Percentiles rank a stretch among this genome's conserved stretches.
Evolutionary conservation across 1,140 invertebrate species (phyloP).

Genomic region (Pseudomyrmex cubaensis): DNA sequence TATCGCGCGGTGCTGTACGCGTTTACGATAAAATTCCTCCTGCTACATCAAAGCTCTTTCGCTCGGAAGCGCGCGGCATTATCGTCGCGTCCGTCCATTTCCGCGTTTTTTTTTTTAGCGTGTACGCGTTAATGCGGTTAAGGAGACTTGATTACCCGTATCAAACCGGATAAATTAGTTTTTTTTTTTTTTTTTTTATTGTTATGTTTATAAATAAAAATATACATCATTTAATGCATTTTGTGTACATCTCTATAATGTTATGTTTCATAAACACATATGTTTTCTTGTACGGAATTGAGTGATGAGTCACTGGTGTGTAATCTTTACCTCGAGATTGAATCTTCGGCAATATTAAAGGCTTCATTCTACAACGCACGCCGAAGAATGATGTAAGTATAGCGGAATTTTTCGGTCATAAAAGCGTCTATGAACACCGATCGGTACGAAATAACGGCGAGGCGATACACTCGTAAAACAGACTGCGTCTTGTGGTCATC

Average conservation of each 20-base stretch:
- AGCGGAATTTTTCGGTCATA: constrained; percentile 55
- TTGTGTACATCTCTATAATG: not conserved
- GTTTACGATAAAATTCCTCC: constrained; percentile 57
- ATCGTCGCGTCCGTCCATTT: constrained; percentile 49
- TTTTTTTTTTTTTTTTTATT: constrained; percentile 5
- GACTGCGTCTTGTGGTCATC: constrained; percentile 38
- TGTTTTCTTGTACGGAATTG: no score
- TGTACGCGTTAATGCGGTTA: constrained; percentile 55
- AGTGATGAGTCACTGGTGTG: no score
- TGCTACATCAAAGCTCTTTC: constrained; percentile 52
- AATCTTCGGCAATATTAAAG: not conserved
- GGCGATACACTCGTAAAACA: constrained; percentile 67
- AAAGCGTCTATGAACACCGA: constrained; percentile 72
- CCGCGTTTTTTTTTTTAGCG: constrained; percentile 50
- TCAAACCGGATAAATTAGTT: constrained; percentile 55
- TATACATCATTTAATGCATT: not conserved
- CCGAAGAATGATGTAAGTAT: not conserved
- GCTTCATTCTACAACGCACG: not conserved
- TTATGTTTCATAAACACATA: not conserved
- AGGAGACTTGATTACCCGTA: constrained; percentile 58
- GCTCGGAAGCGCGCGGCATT: constrained; percentile 30
- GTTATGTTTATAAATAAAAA: not conserved
- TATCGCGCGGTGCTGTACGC: constrained; percentile 36
- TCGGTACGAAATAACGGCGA: constrained; percentile 60
- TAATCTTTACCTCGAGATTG: no score